A percentile compares a stretch with the other conserved stretches of the same genome.
phyloP scores from a whole-genome alignment of 2,888 invertebrate species.

The Cheilosia variabilis region DNA sequence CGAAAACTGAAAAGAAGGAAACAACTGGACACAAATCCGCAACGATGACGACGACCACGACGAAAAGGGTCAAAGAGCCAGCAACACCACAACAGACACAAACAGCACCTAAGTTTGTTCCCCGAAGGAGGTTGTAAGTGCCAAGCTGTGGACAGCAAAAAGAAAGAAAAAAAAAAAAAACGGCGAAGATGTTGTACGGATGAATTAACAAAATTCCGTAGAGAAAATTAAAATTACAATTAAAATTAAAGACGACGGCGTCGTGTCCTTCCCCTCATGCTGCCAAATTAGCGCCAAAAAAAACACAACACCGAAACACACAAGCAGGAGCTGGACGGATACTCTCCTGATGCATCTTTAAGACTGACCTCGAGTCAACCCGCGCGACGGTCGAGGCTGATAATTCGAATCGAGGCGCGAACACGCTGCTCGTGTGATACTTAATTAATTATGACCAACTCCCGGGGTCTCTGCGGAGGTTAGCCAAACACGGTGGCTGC shows the following conservation, averaged over 20 bases:
- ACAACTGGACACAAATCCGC: conserved; percentile 71
- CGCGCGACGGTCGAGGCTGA: conserved; percentile 9
- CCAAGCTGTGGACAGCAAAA: conserved; percentile 11
- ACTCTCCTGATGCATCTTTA: conserved; percentile 61
- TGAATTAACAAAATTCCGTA: conserved; percentile 65
- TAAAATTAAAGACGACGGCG: conserved; percentile 66
- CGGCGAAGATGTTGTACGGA: conserved; percentile 50
- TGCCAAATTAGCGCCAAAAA: conserved; percentile 46
- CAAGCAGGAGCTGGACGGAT: conserved; percentile 65
- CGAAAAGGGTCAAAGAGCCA: conserved; percentile 73
- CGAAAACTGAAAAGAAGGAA: conserved; percentile 19
- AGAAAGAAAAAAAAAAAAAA: conserved; percentile 15
- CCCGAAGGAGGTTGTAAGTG: conserved; percentile 3
- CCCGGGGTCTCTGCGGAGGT: conserved; percentile 57
- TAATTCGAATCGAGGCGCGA: conserved; percentile 56
- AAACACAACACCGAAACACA: conserved; percentile 41
- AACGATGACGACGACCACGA: conserved; percentile 65
- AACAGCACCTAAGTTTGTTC: conserved; percentile 36
- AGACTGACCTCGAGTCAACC: conserved; percentile 64
- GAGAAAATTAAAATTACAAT: conserved; percentile 72
- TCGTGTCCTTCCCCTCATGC: conserved; percentile 2
- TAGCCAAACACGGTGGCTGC: conserved; percentile 55
- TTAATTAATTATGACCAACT: conserved; percentile 75
- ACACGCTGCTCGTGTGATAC: conserved; percentile 67
- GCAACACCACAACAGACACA: conserved; percentile 54